Conservation (phyloP, 2,888 invertebrate genomes). For the Cheiracanthium punctorium region DNA sequence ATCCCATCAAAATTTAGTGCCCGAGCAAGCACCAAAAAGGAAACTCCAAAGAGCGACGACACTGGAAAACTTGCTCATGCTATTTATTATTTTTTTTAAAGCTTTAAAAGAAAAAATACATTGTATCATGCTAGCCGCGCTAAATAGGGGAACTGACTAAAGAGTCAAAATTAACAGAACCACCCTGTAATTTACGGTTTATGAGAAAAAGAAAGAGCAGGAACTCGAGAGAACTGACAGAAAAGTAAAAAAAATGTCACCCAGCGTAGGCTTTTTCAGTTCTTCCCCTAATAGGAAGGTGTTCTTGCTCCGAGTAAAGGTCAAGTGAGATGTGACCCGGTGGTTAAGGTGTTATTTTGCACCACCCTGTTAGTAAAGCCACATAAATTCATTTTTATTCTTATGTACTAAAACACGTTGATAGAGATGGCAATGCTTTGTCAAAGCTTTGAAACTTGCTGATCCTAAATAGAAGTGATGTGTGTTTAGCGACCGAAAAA, state of each 20-base stretch:
- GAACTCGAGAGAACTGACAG: neutral
- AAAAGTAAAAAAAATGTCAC: constrained; percentile 14
- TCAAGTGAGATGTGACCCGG: neutral
- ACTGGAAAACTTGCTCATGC: neutral
- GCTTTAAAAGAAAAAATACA: neutral
- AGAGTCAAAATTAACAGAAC: constrained; percentile 48
- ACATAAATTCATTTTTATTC: neutral
- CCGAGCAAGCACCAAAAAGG: neutral
- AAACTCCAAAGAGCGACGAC: neutral
- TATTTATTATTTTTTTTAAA: neutral
- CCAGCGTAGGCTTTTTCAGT: neutral
- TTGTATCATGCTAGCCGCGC: neutral
- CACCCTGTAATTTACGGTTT: constrained; percentile 47
- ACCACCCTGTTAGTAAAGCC: neutral
- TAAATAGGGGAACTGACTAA: constrained; percentile 25
- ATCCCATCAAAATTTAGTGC: neutral
- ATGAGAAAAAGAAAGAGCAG: neutral
- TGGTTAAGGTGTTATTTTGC: neutral
- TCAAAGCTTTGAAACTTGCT: no score
- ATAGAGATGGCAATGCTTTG: no score
- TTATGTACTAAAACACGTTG: no score
- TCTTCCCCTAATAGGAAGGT: neutral
- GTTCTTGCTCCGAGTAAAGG: neutral
- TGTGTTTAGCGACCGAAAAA: no score
- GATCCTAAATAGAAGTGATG: no score